phyloP scores from a whole-genome alignment of 1,140 invertebrate genomes.

The Drosophila erecta region DNA sequence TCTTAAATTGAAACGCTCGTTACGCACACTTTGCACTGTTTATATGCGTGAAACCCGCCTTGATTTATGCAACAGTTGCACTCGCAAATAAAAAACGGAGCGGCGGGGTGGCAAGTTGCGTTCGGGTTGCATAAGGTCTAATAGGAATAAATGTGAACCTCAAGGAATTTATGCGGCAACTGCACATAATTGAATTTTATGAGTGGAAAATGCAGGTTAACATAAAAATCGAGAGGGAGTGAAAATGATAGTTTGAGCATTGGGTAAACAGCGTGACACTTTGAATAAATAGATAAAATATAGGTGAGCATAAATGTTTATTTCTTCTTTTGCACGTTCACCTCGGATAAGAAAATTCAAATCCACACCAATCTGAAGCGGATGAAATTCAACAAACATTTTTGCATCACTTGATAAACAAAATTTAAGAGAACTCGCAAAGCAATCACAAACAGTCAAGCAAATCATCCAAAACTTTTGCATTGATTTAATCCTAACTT shows the following conservation, averaged over 20 bases:
- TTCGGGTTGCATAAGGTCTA: slow-evolving; percentile 40
- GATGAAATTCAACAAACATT: neutral
- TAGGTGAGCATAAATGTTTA: too few species aligned
- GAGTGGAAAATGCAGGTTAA: slow-evolving; percentile 25
- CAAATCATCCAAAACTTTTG: slow-evolving; percentile 18
- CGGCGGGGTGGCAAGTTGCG: slow-evolving; percentile 1
- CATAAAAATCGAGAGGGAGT: neutral
- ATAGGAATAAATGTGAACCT: slow-evolving; percentile 57
- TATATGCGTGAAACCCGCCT: slow-evolving; percentile 41
- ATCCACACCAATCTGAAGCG: too few species aligned
- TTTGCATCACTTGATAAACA: neutral
- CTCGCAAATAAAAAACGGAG: neutral
- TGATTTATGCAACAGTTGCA: slow-evolving; percentile 68
- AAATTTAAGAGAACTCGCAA: neutral
- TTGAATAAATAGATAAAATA: too few species aligned
- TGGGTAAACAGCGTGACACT: neutral
- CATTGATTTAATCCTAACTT: slow-evolving; percentile 52
- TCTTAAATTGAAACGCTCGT: slow-evolving; percentile 60
- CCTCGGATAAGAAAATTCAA: too few species aligned
- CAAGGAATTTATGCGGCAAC: slow-evolving; percentile 39
- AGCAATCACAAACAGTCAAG: slow-evolving; percentile 1
- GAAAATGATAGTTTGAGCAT: neutral
- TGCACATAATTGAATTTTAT: slow-evolving; percentile 59
- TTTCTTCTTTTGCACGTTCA: too few species aligned
- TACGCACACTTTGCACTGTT: slow-evolving; percentile 63